Evolutionary conservation across 2,797 vertebrate genomes (phyloP).

Genomic region (Acomys russatus): DNA sequence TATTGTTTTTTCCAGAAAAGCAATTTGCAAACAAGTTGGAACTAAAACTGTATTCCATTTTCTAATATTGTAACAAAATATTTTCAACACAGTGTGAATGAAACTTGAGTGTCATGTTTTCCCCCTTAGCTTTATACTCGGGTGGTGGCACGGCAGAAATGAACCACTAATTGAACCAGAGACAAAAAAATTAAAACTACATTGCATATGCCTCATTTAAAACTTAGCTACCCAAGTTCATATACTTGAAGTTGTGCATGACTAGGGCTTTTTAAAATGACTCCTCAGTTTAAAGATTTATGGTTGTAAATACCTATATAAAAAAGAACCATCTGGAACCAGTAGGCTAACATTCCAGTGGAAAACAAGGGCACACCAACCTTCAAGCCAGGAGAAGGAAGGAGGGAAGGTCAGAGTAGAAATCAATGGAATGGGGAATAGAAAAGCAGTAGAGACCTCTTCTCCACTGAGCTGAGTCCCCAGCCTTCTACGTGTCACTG

Average conservation of each 20-base stretch:
- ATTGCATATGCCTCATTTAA: conserved; percentile 19
- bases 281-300: neutral
- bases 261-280: conserved; percentile 12
- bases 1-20: conserved; percentile 3
- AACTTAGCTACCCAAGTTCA: conserved; percentile 20
- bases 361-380: conserved; percentile 36
- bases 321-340: neutral
- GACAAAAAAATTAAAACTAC: conserved; percentile 43
- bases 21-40: conserved; percentile 7
- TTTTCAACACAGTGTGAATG: conserved; percentile 42
- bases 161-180: conserved; percentile 36
- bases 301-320: neutral
- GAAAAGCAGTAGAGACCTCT: neutral
- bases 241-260: conserved; percentile 13
- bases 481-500: neutral
- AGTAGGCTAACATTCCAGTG: neutral
- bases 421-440: conserved; percentile 18
- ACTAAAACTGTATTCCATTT: conserved; percentile 46
- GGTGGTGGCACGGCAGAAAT: neutral
- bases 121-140: conserved; percentile 14
- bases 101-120: conserved; percentile 37
- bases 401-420: neutral
- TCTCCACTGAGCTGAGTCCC: neutral
- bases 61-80: conserved; percentile 48
- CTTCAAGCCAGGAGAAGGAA: neutral